Percentiles rank a stretch among this genome's conserved stretches.
phyloP scores from a whole-genome alignment of 2,888 invertebrate species.

The Hirtodrosophila cameraria region DNA sequence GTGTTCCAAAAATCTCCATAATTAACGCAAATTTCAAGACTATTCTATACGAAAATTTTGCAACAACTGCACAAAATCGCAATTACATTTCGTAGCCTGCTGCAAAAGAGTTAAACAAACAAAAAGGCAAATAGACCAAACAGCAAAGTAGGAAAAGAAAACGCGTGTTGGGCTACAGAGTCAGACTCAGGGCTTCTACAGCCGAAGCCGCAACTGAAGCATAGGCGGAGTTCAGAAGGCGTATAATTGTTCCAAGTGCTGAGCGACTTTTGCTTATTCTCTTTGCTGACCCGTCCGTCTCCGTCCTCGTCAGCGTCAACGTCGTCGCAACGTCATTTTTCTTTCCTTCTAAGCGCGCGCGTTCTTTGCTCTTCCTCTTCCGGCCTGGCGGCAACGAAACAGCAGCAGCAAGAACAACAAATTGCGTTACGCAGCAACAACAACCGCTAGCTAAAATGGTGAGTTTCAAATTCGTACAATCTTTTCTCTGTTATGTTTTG shows the following conservation, averaged over 20 bases:
- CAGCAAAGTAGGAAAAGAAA: slow-evolving; percentile 19
- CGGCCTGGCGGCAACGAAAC: slow-evolving; percentile 33
- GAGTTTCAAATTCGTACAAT: slow-evolving; percentile 27
- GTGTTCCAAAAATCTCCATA: slow-evolving; percentile 18
- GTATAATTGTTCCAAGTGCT: slow-evolving; percentile 29
- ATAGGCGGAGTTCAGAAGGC: slow-evolving; percentile 28
- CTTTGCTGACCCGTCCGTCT: slow-evolving; percentile 22
- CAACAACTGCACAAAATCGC: no score
- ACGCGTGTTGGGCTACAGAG: slow-evolving; percentile 55
- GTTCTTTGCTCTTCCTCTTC: slow-evolving; percentile 44
- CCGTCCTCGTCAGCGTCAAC: slow-evolving; percentile 15
- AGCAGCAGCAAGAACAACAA: slow-evolving; percentile 12
- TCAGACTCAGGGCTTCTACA: no score
- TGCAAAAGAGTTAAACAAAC: slow-evolving; percentile 55
- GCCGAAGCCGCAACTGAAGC: slow-evolving; percentile 32
- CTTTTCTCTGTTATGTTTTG: slow-evolving; percentile 4
- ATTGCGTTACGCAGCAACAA: slow-evolving; percentile 25
- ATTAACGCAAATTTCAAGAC: slow-evolving; percentile 7
- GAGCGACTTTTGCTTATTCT: slow-evolving; percentile 5
- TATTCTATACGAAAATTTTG: neutral
- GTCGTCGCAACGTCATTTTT: slow-evolving; percentile 6
- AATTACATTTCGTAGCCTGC: slow-evolving; percentile 17
- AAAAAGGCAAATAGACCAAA: slow-evolving; percentile 47
- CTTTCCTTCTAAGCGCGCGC: slow-evolving; percentile 41
- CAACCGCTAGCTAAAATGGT: slow-evolving; percentile 54